Percentiles rank a stretch among this genome's conserved stretches.
phyloP scores from a whole-genome alignment of 2,888 invertebrate species.

The Amphipoea oculea region DNA sequence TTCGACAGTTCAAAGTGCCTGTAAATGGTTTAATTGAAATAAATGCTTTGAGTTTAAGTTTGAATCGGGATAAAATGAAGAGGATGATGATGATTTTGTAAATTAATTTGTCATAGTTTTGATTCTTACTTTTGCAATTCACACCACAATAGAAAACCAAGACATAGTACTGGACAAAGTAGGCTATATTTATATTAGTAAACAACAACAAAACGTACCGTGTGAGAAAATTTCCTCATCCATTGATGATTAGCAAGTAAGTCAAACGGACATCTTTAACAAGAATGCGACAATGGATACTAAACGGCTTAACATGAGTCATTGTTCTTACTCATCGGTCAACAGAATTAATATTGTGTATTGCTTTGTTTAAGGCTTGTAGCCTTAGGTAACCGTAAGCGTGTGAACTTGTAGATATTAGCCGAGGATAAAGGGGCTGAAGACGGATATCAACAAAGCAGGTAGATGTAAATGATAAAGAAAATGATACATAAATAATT shows the following conservation, averaged over 20 bases:
- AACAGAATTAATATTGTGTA: constrained; percentile 14
- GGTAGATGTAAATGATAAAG: background rate
- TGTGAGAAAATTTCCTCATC: constrained; percentile 2
- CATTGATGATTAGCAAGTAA: constrained; percentile 12
- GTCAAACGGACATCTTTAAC: constrained; percentile 1
- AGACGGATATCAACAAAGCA: background rate
- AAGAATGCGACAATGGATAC: constrained; percentile 37
- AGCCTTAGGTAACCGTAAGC: background rate
- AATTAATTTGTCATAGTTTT: background rate
- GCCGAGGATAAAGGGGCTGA: background rate
- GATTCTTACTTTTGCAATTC: background rate
- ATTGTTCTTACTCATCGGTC: constrained; percentile 30
- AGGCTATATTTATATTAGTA: too few relatives aligned
- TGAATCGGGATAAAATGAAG: background rate
- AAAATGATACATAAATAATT: background rate
- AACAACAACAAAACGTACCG: background rate
- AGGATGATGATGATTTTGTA: background rate
- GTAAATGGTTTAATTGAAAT: background rate
- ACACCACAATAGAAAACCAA: background rate
- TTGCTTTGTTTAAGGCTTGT: constrained; percentile 8
- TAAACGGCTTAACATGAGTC: constrained; percentile 20
- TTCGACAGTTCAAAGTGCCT: background rate
- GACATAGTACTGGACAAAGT: background rate
- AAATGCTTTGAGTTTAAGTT: background rate
- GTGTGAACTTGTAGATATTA: constrained; percentile 33